Percentiles rank a stretch among this genome's conserved stretches.
Conservation (phyloP, 1,140 invertebrate genomes). For the Pseudoatta argentina region DNA sequence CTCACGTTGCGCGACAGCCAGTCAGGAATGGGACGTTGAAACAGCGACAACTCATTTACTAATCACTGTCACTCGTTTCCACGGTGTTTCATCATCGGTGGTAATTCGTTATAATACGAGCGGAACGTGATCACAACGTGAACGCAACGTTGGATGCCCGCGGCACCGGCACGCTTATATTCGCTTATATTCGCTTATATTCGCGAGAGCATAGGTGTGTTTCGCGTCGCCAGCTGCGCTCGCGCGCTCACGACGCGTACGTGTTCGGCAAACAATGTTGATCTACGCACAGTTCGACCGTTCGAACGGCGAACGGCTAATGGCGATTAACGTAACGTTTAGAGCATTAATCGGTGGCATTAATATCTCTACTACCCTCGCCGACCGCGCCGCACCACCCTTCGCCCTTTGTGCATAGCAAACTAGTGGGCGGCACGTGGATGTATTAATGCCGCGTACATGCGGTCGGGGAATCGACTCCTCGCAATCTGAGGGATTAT, state of each 20-base stretch:
- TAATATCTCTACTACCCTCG: constrained; percentile 62
- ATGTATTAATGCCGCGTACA: constrained; percentile 51
- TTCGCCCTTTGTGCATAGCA: constrained; percentile 47
- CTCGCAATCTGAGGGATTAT: constrained; percentile 53
- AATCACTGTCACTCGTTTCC: constrained; percentile 62
- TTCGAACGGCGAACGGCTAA: constrained; percentile 67
- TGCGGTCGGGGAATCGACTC: constrained; percentile 41
- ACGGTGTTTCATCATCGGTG: constrained; percentile 47
- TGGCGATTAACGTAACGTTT: constrained; percentile 78
- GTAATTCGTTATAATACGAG: constrained; percentile 49
- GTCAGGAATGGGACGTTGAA: not conserved
- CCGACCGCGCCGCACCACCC: constrained; percentile 31
- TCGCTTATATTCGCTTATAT: constrained; percentile 36
- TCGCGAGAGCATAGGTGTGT: constrained; percentile 33
- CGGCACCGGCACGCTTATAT: constrained; percentile 30
- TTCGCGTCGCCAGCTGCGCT: constrained; percentile 38
- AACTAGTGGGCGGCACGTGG: constrained; percentile 48
- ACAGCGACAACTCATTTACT: constrained; percentile 55
- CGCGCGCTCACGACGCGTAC: constrained; percentile 47
- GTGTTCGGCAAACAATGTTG: constrained; percentile 71
- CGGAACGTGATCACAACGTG: constrained; percentile 50
- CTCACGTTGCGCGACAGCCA: constrained; percentile 44
- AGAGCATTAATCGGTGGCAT: constrained; percentile 75
- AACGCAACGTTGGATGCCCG: constrained; percentile 23
- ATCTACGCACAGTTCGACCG: constrained; percentile 67